Conservation (phyloP, 2,888 invertebrate genomes). For the Aplocera efformata region DNA sequence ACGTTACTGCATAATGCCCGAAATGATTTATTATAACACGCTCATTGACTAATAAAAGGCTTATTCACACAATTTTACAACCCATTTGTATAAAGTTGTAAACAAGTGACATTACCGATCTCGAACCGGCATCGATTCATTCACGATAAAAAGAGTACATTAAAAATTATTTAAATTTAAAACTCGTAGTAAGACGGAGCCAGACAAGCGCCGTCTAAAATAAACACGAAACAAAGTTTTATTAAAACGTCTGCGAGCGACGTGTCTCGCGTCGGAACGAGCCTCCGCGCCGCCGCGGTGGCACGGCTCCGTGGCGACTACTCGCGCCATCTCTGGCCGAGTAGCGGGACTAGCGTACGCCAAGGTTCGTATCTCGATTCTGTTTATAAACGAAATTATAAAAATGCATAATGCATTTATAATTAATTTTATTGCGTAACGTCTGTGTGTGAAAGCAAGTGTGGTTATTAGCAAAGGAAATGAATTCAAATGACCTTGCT, state of each 20-base stretch:
- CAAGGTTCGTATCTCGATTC: constrained; percentile 40
- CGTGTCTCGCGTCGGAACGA: constrained; percentile 48
- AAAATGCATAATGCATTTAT: constrained; percentile 32
- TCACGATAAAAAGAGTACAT: constrained; percentile 38
- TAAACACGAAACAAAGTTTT: constrained; percentile 63
- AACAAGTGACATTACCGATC: constrained; percentile 27
- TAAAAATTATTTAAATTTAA: constrained; percentile 53
- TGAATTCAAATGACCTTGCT: constrained; percentile 74
- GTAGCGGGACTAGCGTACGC: constrained; percentile 51
- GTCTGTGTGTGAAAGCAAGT: constrained; percentile 41
- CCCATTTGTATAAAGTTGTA: constrained; percentile 25
- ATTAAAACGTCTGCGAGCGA: constrained; percentile 50
- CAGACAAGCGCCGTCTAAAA: constrained; percentile 52
- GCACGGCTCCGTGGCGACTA: constrained; percentile 13
- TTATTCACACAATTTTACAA: constrained; percentile 23
- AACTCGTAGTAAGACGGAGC: constrained; percentile 38
- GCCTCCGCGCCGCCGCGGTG: constrained; percentile 18
- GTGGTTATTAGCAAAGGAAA: constrained; percentile 51
- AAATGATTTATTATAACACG: constrained; percentile 18
- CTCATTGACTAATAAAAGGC: constrained; percentile 18
- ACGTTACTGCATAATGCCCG: constrained; percentile 12
- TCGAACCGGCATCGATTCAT: constrained; percentile 22
- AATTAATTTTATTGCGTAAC: constrained; percentile 36
- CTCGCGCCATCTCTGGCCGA: constrained; percentile 63
- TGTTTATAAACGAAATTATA: constrained; percentile 18